Conservation (phyloP, 1,140 invertebrate genomes). For the Drosophila pachea region DNA sequence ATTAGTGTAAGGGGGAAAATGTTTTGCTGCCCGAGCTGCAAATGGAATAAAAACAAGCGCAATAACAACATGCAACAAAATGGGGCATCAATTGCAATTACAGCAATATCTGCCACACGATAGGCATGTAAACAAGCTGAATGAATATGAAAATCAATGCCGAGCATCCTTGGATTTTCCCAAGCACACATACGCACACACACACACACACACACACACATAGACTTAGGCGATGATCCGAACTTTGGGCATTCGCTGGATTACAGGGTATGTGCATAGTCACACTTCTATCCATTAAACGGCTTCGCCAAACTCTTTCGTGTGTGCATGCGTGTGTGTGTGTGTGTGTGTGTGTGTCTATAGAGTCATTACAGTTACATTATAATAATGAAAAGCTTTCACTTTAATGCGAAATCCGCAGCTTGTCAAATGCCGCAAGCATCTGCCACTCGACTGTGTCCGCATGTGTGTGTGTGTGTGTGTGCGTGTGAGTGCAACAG, state of each 20-base stretch:
- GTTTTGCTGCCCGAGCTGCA: conserved; percentile 27
- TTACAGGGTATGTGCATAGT: background rate
- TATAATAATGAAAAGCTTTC: conserved; percentile 50
- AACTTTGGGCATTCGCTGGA: no score
- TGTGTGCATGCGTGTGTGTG: no score
- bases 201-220: background rate
- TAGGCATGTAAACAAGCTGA: conserved; percentile 59
- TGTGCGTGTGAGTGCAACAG: conserved; percentile 11
- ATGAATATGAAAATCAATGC: conserved; percentile 8
- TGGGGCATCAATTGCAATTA: conserved; percentile 23
- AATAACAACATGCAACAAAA: conserved; percentile 52
- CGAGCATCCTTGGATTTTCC: background rate
- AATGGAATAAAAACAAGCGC: conserved; percentile 67
- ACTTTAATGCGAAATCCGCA: conserved; percentile 39
- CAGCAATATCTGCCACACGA: conserved; percentile 53
- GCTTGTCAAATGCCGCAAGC: conserved; percentile 30
- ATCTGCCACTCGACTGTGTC: no score
- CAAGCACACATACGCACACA: background rate
- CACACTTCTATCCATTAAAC: conserved; percentile 23
- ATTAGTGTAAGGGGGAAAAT: no score
- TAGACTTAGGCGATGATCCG: no score
- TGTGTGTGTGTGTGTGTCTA: background rate
- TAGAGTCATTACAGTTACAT: conserved; percentile 37
- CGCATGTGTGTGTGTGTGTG: conserved; percentile 6
- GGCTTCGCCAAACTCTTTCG: conserved; percentile 3